Evolutionary conservation across 2,797 vertebrate species (phyloP).

Genomic region (Lutjanus campechanus): DNA sequence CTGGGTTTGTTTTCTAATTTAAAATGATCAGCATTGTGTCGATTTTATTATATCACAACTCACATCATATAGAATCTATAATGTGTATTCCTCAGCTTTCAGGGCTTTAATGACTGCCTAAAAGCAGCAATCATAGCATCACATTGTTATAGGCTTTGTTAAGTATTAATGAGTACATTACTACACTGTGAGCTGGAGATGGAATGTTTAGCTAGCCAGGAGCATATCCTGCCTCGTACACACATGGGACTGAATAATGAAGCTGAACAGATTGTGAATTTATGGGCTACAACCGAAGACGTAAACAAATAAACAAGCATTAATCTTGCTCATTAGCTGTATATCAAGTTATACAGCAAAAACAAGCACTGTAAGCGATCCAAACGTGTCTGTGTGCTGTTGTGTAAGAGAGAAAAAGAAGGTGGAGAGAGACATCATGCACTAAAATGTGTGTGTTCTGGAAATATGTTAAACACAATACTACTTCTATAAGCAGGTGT

Average conservation of each 20-base stretch:
- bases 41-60: slow-evolving; percentile 39
- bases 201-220: slow-evolving; percentile 56
- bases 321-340: slow-evolving; percentile 40
- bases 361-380: slow-evolving; percentile 8
- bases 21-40: slow-evolving; percentile 4
- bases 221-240: slow-evolving; percentile 38
- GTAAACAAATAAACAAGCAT: slow-evolving; percentile 48
- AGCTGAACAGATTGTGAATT: slow-evolving; percentile 59
- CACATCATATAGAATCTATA: slow-evolving; percentile 50
- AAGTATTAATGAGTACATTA: slow-evolving; percentile 76
- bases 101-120: slow-evolving; percentile 61
- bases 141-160: slow-evolving; percentile 49
- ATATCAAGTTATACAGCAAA: slow-evolving; percentile 12
- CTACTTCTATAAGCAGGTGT: slow-evolving; percentile 13
- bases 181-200: slow-evolving; percentile 57
- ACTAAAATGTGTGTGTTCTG: background rate
- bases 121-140: slow-evolving; percentile 43
- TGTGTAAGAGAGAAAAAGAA: background rate
- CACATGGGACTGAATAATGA: slow-evolving; percentile 60
- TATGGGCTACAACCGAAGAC: slow-evolving; percentile 47
- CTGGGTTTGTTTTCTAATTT: slow-evolving; percentile 39
- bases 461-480: slow-evolving; percentile 7
- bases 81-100: slow-evolving; percentile 21
- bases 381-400: background rate
- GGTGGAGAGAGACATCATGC: background rate